Base-by-base conservation (phyloP, 1,140 invertebrate species). In the Pseudomyrmex cubaensis region DNA sequence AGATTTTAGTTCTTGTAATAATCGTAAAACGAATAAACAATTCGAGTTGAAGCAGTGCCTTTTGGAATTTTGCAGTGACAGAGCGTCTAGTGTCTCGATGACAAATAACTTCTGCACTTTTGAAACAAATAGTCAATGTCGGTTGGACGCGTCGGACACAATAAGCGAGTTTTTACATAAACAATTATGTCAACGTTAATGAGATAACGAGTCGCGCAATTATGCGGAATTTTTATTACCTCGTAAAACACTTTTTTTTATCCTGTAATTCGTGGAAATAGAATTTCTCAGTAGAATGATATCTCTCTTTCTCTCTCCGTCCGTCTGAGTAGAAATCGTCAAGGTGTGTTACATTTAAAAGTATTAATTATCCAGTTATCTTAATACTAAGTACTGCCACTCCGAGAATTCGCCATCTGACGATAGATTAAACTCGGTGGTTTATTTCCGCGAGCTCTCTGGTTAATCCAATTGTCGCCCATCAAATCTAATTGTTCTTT, bases 401-500 rank as follows among this genome's bases (percentile, higher is more conserved):
- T 8, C 13, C 15, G 44, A 50, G 17, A 63, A 75, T 62, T 0
- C 63, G 35, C 12, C 13, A 77, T 4, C 12, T 54, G 25, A 67
- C 20, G 48, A 44, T n/a, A 44, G 48, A 77, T 67, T 54, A 44
- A 77, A 17, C 17, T 77, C 15, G 20, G 44, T 20, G 7, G 4
- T 75, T 75, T 75, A 75, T 75, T 73, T n/a, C 12, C 35, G 1
- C 15, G 46, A 50, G 59, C n/a, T n/a, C 52, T 17, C 62, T 67
- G 48, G 54, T 56, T 12, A 77, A 78, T 84, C 78, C 56, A 52
- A 75, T 86, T 63, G 80, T 83, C 35, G 83, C 90, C 83, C 78
- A 83, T 82, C 85, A 67, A 84, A 76, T 89, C 90, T 90, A 90
- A 93, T 91, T 88, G 85, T 69, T 90, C 82, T 76, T 91, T 92